These are phyloP conservation scores for Nycticryphes semicollaris DNA, from an alignment of 2,113 vertebrate species.

Conservation along the genomic window DNA sequence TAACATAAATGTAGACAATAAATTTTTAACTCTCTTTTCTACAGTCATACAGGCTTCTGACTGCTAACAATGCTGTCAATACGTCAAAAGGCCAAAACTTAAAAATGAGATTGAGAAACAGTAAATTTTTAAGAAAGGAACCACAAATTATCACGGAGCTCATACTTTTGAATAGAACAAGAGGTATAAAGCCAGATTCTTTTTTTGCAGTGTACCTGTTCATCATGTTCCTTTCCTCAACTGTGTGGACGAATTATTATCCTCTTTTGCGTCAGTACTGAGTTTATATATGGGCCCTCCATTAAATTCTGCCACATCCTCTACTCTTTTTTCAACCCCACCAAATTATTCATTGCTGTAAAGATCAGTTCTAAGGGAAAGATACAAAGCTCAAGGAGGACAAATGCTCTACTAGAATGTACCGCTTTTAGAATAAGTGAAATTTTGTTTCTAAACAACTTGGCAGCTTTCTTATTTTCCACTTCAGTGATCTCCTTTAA, in stretches of 20 bases:
- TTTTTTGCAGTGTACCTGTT: neutral
- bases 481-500: conserved; percentile 44
- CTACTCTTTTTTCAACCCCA: neutral
- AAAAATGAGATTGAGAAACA: neutral
- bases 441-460: conserved; percentile 34
- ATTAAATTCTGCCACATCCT: neutral
- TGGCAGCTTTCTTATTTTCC: conserved; percentile 54
- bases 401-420: neutral
- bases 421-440: neutral
- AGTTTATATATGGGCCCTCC: neutral
- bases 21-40: neutral
- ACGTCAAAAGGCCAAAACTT: neutral
- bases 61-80: neutral
- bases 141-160: neutral
- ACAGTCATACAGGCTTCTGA: neutral
- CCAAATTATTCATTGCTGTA: neutral
- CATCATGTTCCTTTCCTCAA: neutral
- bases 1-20: neutral
- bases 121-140: neutral
- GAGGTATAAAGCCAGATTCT: neutral
- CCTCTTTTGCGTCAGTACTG: neutral
- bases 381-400: neutral
- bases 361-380: neutral
- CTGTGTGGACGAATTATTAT: neutral
- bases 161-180: neutral